Conservation (phyloP, 2,113 vertebrate species). For the Brachyhypopomus occidentalis region DNA sequence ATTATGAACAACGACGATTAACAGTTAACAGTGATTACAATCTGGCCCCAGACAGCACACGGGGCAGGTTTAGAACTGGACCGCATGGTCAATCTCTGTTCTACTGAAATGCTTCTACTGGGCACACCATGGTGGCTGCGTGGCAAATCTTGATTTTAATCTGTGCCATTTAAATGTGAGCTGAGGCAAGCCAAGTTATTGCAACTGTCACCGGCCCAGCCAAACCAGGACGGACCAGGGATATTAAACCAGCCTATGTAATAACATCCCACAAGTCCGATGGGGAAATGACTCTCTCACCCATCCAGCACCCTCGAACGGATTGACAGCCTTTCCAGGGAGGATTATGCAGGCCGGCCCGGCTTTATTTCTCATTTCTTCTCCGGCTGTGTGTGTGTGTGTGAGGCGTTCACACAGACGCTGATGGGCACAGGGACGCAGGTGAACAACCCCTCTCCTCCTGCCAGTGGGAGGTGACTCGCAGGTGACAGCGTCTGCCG, state of each 20-base stretch:
- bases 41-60: too few species aligned
- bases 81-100: too few species aligned
- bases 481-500: conserved; percentile 10
- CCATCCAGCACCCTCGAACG: conserved; percentile 59
- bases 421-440: conserved; percentile 40
- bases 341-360: conserved; percentile 54
- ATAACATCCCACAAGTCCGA: conserved; percentile 40
- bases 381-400: conserved; percentile 50
- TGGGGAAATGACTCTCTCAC: conserved; percentile 45
- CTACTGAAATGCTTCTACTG: neutral
- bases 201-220: neutral
- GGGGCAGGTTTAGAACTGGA: too few species aligned
- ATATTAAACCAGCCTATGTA: conserved; percentile 50
- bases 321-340: conserved; percentile 54
- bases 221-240: neutral
- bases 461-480: conserved; percentile 18
- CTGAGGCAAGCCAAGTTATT: neutral
- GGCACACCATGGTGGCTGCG: neutral
- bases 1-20: too few species aligned
- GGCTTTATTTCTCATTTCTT: conserved; percentile 62
- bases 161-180: conserved; percentile 24
- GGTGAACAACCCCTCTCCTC: conserved; percentile 33
- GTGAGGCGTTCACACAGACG: conserved; percentile 43
- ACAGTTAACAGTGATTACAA: too few species aligned
- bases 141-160: conserved; percentile 6